Base-by-base conservation (phyloP, 64 coral and sea anemone species). In the Pocillopora damicornis region DNA sequence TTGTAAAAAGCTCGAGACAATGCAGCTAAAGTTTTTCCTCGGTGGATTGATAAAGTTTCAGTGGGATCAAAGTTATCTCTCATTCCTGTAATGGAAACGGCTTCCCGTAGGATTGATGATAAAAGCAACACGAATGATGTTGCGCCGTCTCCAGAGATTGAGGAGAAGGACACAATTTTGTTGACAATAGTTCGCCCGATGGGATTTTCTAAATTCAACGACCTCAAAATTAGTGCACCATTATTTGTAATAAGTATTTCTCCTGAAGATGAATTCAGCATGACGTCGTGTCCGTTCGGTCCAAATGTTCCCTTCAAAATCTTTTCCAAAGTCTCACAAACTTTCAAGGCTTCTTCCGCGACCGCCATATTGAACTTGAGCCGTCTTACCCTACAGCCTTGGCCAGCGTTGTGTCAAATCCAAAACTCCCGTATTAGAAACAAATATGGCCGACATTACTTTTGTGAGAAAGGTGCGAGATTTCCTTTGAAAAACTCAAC, bases 161-260 rank as follows among this genome's bases (percentile, higher is more conserved):
- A 56, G 34, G 65, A 88, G 60, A 82, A 86, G 26, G 74, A 88
- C 36, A 87, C 59, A 60, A 95, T 38, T 36, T 89, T 87, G 13
- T 93, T 88, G 22, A 93, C 79, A 75, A 99, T 81, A 61, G 90
- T 76, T 86, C 86, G 80, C 35, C 88, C 93, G 65, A 91, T 71
- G 38, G 87, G 79, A 64, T 79, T 68, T 17, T 76, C 81, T 20
- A 92, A 23, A 86, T 58, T 88, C 61, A 99, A 59, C 30, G 97
- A 99, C 20, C 88, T 95, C 61, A 99, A 83, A 63, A 99, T 76
- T 16, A 90, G 59, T 63, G 78, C 91, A 56, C 97, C 93, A 69
- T 89, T 92, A 71, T 99, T 99, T 17, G 97, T 95, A 9, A 99
- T 90, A 13, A 99, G 89, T 68, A 95, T 92, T 38, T 88, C 86